Conservation (phyloP, 1,140 invertebrate genomes). For the Diuraphis noxia region DNA sequence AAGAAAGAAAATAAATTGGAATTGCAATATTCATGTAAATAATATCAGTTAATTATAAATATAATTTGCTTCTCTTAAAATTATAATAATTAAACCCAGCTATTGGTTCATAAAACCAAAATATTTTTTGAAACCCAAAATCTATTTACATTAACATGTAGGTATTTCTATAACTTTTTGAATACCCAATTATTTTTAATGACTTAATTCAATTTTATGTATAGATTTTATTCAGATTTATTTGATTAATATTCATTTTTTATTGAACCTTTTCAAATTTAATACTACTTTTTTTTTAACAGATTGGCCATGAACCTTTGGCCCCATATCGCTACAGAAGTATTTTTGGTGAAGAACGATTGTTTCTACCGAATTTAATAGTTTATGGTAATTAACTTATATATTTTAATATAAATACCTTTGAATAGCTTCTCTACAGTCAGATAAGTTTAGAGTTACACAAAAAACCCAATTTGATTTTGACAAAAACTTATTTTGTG, state of each 20-base stretch:
- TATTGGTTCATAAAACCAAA: not conserved
- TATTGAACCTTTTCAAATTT: not conserved
- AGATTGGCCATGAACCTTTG: slow-evolving; percentile 87
- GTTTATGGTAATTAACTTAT: slow-evolving; percentile 70
- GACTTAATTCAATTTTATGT: no score
- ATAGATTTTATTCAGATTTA: not conserved
- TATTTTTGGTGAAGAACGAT: slow-evolving; percentile 74
- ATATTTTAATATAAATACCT: not conserved
- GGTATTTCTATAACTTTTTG: not conserved
- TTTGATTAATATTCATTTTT: not conserved
- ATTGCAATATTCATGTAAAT: no score
- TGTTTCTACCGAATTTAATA: slow-evolving; percentile 84
- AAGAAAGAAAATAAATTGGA: no score
- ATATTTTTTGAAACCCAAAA: not conserved
- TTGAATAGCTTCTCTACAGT: no score
- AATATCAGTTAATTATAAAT: no score
- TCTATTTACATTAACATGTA: not conserved
- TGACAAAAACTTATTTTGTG: no score
- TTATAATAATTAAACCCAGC: not conserved
- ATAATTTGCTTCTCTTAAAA: no score
- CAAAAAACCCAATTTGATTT: no score
- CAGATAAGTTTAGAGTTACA: no score
- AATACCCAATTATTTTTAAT: not conserved
- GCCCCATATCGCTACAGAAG: slow-evolving; percentile 72
- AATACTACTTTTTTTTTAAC: slow-evolving; percentile 55